Conservation (phyloP, 2,888 invertebrate genomes). For the Drosophila helvetica region DNA sequence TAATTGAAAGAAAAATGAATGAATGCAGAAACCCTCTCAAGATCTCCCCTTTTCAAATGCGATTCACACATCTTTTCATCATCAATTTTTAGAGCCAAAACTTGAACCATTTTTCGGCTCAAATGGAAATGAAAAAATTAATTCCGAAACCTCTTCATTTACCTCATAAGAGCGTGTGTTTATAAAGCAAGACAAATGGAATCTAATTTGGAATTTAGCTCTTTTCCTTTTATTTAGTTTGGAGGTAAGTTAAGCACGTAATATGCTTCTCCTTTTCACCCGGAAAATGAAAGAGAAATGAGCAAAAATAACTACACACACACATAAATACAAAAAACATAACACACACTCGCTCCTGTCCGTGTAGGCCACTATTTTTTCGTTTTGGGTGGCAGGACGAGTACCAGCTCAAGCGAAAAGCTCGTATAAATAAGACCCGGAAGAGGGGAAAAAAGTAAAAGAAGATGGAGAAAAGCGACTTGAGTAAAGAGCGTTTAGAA, state of each 20-base stretch:
- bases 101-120: slow-evolving; percentile 14
- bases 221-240: slow-evolving; percentile 51
- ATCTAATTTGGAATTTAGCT: slow-evolving; percentile 63
- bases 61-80: slow-evolving; percentile 30
- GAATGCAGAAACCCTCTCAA: slow-evolving; percentile 5
- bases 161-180: not conserved
- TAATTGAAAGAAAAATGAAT: slow-evolving; percentile 2
- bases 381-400: slow-evolving; percentile 22
- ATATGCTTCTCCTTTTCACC: slow-evolving; percentile 16
- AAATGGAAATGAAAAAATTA: slow-evolving; percentile 16
- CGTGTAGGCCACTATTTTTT: slow-evolving; percentile 48
- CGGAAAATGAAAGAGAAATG: slow-evolving; percentile 58
- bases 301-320: slow-evolving; percentile 44
- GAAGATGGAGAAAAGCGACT: not conserved
- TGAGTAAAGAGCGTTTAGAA: slow-evolving; percentile 23
- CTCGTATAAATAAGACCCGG: slow-evolving; percentile 56
- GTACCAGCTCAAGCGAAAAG: slow-evolving; percentile 42
- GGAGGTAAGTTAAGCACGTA: slow-evolving; percentile 39
- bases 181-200: slow-evolving; percentile 43
- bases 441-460: not conserved
- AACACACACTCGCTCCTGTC: slow-evolving; percentile 17
- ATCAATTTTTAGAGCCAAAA: slow-evolving; percentile 8
- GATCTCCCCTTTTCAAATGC: slow-evolving; percentile 10
- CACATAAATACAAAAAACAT: slow-evolving; percentile 20
- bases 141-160: slow-evolving; percentile 12